Evolutionary conservation across 2,113 vertebrate genomes (phyloP).

Genomic region (Euleptes europaea): DNA sequence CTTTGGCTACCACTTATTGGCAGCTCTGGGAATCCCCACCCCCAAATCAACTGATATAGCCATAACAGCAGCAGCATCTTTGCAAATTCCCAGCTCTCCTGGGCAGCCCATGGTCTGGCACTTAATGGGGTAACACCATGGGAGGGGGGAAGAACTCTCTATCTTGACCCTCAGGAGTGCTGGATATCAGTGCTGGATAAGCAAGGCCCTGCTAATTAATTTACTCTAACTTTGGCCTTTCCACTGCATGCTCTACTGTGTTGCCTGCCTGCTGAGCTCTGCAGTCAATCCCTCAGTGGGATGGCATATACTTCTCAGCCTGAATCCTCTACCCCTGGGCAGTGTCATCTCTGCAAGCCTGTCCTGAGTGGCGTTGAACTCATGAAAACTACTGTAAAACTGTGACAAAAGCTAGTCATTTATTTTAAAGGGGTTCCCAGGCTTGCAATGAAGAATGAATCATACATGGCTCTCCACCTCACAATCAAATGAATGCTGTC

Average conservation of each 20-base stretch:
- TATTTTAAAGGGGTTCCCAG: neutral
- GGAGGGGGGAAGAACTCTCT: too few relatives aligned
- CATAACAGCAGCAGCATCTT: too few relatives aligned
- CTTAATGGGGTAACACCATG: too few relatives aligned
- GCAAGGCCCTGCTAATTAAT: neutral
- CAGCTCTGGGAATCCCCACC: too few relatives aligned
- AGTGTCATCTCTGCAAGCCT: neutral
- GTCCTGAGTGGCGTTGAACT: too few relatives aligned
- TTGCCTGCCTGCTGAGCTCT: neutral
- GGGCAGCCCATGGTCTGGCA: too few relatives aligned
- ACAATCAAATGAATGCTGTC: neutral
- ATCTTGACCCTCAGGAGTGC: neutral
- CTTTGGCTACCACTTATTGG: too few relatives aligned
- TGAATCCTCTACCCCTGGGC: neutral
- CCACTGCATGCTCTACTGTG: neutral
- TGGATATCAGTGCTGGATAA: neutral
- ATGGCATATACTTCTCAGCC: neutral
- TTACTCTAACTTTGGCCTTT: neutral
- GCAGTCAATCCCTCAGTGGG: neutral
- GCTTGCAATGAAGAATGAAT: constrained; percentile 18
- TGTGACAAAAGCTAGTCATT: neutral
- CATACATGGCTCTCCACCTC: neutral
- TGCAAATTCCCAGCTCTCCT: too few relatives aligned
- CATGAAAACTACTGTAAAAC: neutral
- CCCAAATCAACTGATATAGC: too few relatives aligned